These are phyloP conservation scores for Tricholauxania praeusta DNA, from an alignment of 2,888 invertebrate genomes.

Conservation along the genomic window DNA sequence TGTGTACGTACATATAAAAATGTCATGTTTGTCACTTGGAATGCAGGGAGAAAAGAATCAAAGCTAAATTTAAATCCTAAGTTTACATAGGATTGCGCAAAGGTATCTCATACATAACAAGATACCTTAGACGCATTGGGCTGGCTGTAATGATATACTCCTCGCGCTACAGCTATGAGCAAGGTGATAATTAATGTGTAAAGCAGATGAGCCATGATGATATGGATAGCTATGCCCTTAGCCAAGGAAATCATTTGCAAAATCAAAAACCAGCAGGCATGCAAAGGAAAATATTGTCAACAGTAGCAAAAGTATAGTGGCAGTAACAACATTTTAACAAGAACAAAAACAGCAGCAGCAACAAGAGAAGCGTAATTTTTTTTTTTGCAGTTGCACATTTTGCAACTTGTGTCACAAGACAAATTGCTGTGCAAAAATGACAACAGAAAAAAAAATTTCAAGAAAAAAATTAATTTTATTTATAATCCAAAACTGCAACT, in stretches of 20 bases:
- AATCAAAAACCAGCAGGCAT: slow-evolving; percentile 39
- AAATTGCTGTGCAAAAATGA: slow-evolving; percentile 10
- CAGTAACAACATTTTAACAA: too few relatives aligned
- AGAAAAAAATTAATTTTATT: neutral
- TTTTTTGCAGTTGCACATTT: slow-evolving; percentile 41
- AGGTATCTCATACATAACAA: too few relatives aligned
- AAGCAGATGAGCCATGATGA: slow-evolving; percentile 53
- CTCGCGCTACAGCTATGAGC: slow-evolving; percentile 47
- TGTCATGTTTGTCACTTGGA: too few relatives aligned
- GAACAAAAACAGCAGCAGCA: slow-evolving; percentile 8
- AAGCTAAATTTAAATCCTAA: too few relatives aligned
- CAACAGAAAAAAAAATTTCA: neutral
- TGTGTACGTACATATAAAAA: too few relatives aligned
- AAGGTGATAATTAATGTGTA: slow-evolving; percentile 66
- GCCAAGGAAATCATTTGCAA: slow-evolving; percentile 33
- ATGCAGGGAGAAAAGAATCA: too few relatives aligned
- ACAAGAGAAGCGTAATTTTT: slow-evolving; percentile 22
- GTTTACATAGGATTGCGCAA: too few relatives aligned
- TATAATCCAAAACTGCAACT: too few relatives aligned
- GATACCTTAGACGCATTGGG: too few relatives aligned
- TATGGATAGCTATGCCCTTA: slow-evolving; percentile 14
- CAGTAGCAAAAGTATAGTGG: neutral
- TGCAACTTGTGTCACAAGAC: slow-evolving; percentile 24
- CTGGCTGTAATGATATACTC: too few relatives aligned
- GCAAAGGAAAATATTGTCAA: neutral